Conservation (phyloP, 2,113 vertebrate species). For the Vicugna pacos region DNA sequence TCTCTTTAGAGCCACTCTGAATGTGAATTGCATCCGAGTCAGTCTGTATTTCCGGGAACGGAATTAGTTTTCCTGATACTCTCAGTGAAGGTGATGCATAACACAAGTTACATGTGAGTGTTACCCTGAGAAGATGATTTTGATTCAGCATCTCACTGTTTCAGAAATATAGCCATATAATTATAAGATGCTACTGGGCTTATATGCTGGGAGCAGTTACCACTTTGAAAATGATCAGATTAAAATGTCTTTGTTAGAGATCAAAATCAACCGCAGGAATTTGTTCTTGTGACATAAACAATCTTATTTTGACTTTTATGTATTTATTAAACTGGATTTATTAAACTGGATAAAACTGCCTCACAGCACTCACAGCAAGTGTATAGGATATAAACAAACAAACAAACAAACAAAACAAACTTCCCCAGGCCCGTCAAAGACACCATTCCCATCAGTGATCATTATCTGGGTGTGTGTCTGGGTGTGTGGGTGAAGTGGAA, state of each 20-base stretch:
- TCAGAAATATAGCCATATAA: constrained; percentile 54
- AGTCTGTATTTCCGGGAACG: constrained; percentile 35
- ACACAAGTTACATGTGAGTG: constrained; percentile 2
- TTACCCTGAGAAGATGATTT: constrained; percentile 40
- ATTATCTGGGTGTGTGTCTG: neutral
- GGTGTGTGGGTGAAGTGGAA: neutral
- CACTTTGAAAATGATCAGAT: constrained; percentile 31
- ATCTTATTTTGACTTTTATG: neutral
- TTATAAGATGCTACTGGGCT: constrained; percentile 46
- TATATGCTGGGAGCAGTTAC: constrained; percentile 23
- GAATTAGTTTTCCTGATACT: constrained; percentile 53
- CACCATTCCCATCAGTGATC: neutral
- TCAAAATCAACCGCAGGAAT: neutral
- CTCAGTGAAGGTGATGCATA: constrained; percentile 32
- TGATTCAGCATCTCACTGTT: constrained; percentile 58
- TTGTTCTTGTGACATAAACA: neutral
- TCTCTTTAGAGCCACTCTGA: constrained; percentile 28
- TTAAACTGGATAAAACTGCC: neutral
- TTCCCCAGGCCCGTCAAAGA: neutral
- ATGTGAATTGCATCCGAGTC: constrained; percentile 43
- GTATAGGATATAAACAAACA: neutral
- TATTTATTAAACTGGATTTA: neutral
- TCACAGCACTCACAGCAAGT: neutral
- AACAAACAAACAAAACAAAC: neutral
- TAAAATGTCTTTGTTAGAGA: constrained; percentile 36